Evolutionary conservation across 1,140 invertebrate species (phyloP).

Genomic region (Pissodes strobi): DNA sequence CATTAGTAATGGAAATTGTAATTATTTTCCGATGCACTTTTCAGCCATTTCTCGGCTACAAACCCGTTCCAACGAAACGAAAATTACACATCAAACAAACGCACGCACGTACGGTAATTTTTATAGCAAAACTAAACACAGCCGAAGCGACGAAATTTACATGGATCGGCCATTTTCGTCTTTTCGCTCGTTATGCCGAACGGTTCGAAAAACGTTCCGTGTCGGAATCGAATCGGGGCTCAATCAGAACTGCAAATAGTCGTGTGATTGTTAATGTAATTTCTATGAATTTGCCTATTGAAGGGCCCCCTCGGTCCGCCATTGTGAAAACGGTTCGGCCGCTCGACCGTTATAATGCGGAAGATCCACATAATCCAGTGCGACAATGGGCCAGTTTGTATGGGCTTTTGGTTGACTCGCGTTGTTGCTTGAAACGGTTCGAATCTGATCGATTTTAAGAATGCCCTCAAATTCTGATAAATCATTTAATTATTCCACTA

Average conservation of each 20-base stretch:
- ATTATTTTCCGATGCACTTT: no score
- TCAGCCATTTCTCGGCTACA: no score
- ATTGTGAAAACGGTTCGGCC: conserved; percentile 43
- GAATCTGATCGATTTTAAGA: no score
- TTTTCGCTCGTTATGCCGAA: conserved; percentile 8
- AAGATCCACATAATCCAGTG: conserved; percentile 48
- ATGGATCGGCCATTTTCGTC: conserved; percentile 11
- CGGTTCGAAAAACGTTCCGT: conserved; percentile 18
- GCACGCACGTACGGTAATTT: conserved; percentile 9
- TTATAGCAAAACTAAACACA: conserved; percentile 27
- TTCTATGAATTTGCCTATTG: conserved; percentile 54
- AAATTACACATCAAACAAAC: conserved; percentile 5
- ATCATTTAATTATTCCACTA: no score
- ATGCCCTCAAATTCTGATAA: no score
- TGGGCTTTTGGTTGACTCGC: conserved; percentile 28
- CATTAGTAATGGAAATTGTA: no score
- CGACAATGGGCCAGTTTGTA: conserved; percentile 48
- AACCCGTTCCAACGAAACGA: no score
- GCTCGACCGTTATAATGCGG: conserved; percentile 49
- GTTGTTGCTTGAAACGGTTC: no score
- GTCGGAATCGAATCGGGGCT: conserved; percentile 17
- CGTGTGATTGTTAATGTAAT: conserved; percentile 56
- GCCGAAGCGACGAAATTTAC: conserved; percentile 2
- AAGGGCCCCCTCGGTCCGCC: conserved; percentile 42
- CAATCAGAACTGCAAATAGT: conserved; percentile 48